Percentiles rank a stretch among this genome's conserved stretches.
phyloP scores from a whole-genome alignment of 2,797 vertebrate species.

The Gambelia wislizenii region DNA sequence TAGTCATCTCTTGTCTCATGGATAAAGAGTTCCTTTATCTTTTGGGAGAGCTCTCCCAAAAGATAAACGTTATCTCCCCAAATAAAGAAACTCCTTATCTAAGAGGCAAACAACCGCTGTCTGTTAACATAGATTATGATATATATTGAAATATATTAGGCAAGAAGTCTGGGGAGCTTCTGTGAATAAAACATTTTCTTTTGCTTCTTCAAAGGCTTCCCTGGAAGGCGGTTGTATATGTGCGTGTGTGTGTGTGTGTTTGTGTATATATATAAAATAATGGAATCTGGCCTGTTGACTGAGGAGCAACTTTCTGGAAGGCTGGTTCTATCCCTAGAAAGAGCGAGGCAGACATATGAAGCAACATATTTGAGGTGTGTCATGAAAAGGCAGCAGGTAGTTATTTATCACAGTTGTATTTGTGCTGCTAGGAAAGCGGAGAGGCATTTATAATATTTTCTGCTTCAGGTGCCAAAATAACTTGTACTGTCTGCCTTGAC shows the following conservation, averaged over 20 bases:
- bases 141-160: not conserved
- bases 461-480: too few relatives aligned
- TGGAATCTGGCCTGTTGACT: not conserved
- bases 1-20: not conserved
- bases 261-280: too few relatives aligned
- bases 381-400: not conserved
- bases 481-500: too few relatives aligned
- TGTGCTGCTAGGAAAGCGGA: too few relatives aligned
- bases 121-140: not conserved
- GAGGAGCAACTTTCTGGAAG: not conserved
- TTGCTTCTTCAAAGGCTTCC: not conserved
- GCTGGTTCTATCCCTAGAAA: not conserved
- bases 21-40: not conserved
- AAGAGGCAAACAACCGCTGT: not conserved
- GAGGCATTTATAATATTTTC: too few relatives aligned
- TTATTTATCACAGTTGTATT: too few relatives aligned
- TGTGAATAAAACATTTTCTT: not conserved
- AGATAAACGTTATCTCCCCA: not conserved
- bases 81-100: not conserved
- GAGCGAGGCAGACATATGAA: too few relatives aligned
- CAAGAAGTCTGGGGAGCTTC: not conserved
- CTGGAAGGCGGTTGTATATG: too few relatives aligned
- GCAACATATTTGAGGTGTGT: not conserved
- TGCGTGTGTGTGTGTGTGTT: not conserved
- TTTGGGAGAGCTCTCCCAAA: not conserved